Evolutionary conservation across 2,797 vertebrate species (phyloP).

Genomic region (Tragopan temminckii): DNA sequence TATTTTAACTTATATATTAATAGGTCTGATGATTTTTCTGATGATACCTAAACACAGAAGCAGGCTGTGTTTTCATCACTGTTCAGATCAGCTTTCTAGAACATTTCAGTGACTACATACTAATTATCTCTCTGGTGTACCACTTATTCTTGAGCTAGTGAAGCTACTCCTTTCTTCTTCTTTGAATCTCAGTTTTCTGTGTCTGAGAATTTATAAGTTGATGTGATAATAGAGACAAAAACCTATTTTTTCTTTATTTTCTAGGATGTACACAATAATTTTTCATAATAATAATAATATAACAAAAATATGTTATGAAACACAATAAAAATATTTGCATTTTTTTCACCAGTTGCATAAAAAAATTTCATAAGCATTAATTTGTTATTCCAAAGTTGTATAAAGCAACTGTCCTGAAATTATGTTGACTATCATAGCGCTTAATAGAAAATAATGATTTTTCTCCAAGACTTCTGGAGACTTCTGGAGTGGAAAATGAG

Average conservation of each 20-base stretch:
- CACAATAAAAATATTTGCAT: background rate
- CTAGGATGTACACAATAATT: background rate
- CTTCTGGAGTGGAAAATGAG: background rate
- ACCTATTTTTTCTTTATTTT: background rate
- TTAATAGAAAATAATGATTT: background rate
- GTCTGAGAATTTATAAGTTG: background rate
- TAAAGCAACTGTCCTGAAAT: background rate
- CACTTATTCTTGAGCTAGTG: constrained; percentile 2
- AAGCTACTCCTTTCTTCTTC: background rate
- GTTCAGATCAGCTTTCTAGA: constrained; percentile 31
- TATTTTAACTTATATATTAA: background rate
- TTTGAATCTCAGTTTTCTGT: constrained; percentile 13
- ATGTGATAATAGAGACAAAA: background rate
- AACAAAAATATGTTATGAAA: background rate
- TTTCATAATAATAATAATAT: background rate
- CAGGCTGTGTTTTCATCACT: constrained; percentile 12
- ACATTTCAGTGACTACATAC: constrained; percentile 41
- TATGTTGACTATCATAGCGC: background rate
- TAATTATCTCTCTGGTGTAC: constrained; percentile 30
- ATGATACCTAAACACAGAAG: constrained; percentile 45
- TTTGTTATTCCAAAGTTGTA: background rate
- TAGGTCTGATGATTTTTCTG: constrained; percentile 39
- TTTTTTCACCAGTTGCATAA: background rate
- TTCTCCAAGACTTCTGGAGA: background rate
- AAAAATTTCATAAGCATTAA: background rate